Base-by-base conservation (phyloP, 2,888 invertebrate species). In the Cyclophora punctaria region DNA sequence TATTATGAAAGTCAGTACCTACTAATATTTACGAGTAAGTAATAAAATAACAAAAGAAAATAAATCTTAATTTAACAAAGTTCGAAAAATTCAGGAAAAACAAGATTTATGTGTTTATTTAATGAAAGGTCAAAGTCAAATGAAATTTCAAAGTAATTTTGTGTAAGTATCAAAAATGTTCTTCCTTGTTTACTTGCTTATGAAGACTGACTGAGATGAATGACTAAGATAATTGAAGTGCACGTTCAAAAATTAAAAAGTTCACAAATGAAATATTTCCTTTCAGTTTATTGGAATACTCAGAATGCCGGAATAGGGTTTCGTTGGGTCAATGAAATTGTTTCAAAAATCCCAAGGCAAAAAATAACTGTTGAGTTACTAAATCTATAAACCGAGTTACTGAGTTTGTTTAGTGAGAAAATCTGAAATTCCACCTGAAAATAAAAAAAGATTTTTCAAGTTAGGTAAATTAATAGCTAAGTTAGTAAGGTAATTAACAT, bases 171-270 rank as follows among this genome's bases (percentile, higher is more conserved):
- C 78, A 81, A 80, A 65, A 69, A 64, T 62, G 59, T 71, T 64
- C 64, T 70, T 71, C 60, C 66, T 60, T 53, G 49, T 58, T 55
- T 55, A 58, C 33, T 60, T 66, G 67, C 66, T 75, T 78, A 78
- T 78, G 74, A 80, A 77, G 67, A 67, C 65, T 71, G 80, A 81
- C 82, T 76, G 75, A 80, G 81, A 83, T 79, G 75, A 81, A 83
- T 81, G 75, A 67, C 69, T 67, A 46, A 71, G 71, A 76, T 80
- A 82, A 82, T 82, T 80, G 75, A 75, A 78, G 73, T 66, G 67
- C 67, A 67, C 69, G 68, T 71, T 70, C 67, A 62, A 71, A 75
- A 74, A 75, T 74, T 73, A 69, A 71, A 75, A 78, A 70, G 57
- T 67, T 68, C 54, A 58, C 50, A 53, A 56, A 61, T 57, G 49